Evolutionary conservation across 35 echinoderm and acorn worm genomes (phyloP), one percentile per base, ranked within the genome.

Genomic region (Heliocidaris erythrogramma): DNA sequence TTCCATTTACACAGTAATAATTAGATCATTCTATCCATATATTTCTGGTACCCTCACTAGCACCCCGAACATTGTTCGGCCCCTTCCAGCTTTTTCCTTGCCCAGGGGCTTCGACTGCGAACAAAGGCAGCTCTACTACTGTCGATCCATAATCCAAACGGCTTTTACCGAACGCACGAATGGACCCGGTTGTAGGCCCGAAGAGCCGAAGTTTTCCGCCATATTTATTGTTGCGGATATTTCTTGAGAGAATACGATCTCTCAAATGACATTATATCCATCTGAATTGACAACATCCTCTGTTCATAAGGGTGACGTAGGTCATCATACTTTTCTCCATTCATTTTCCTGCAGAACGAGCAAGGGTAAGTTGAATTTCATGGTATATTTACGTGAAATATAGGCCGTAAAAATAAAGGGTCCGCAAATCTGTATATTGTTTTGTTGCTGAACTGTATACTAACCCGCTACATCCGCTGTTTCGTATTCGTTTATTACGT

Each of bases 241-340:
- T 92, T 92, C 91, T 59, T 92, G 91, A 92, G 91, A 59, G 91
- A 92, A 48, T 47, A 29, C 32, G 13, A n/a, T 92, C 91, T 92
- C 91, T 92, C 91, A 92, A 92, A n/a, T 92, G 49, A 92, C 49
- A 52, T 92, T 92, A 56, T 92, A 92, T 92, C 91, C 48, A 92
- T 92, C 49, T 30, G 21, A 52, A 59, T 49, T 59, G 91, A 92
- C 49, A 92, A 92, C 91, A 92, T 92, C 91, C 16, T 32, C 48
- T 30, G 0, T 13, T 59, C 27, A 92, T 92, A 92, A 52, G 47
- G 91, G 91, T 92, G 91, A 59, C 91, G 49, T 48, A 92, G 91
- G 91, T 92, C 91, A 92, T 92, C 91, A 92, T 92, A 27, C 49
- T 59, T 92, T 92, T 92, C 91, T 92, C 91, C 91, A 92, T 52